Conservation (phyloP, 2,113 vertebrate genomes). For the Tenebrosternarchus preto region DNA sequence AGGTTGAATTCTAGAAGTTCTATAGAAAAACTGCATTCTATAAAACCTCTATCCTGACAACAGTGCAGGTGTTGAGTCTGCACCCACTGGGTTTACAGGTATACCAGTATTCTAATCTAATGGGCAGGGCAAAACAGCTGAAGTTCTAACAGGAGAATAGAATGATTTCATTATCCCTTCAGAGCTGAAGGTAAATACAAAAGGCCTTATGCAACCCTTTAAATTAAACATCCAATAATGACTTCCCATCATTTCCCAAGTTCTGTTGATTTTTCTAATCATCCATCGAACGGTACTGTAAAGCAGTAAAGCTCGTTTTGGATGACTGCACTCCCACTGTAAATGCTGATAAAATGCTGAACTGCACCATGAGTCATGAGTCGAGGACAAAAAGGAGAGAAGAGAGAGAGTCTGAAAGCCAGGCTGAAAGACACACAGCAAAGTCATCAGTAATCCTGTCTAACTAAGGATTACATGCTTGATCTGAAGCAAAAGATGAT, state of each 20-base stretch:
- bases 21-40: too few species aligned
- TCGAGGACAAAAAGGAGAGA: neutral
- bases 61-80: neutral
- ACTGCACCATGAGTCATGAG: neutral
- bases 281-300: neutral
- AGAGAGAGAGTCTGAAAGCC: neutral
- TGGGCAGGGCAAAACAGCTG: neutral
- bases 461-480: neutral
- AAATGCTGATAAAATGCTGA: neutral
- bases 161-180: neutral
- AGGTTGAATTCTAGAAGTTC: too few species aligned
- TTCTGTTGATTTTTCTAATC: conserved; percentile 3
- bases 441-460: neutral
- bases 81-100: neutral
- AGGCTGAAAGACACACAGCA: neutral
- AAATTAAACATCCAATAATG: conserved; percentile 24
- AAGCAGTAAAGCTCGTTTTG: neutral
- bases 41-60: neutral
- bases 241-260: conserved; percentile 5
- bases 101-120: neutral
- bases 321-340: neutral
- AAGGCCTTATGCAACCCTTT: conserved; percentile 20
- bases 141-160: conserved; percentile 11
- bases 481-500: too few species aligned
- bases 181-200: neutral